Evolutionary conservation across 2,797 vertebrate species (phyloP), one percentile per base, ranked within the genome.

Genomic region (Gymnopithys bicolor): DNA sequence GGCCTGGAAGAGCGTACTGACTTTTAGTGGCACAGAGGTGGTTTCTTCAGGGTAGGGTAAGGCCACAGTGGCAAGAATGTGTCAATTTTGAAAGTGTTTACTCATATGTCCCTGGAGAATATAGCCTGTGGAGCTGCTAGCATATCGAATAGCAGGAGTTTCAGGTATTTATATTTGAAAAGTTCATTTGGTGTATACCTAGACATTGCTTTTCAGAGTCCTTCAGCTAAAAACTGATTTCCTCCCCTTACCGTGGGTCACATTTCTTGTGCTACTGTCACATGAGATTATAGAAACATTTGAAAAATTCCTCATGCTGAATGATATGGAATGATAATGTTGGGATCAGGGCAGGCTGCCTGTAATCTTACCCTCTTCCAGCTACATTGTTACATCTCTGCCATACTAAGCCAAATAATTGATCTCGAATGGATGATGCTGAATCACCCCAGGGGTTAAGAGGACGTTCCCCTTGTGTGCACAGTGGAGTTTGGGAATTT

Each of bases 331-430:
- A n/a, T 62, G 85, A 9, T 33, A 35, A 39, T 2, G 30, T 27
- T 73, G 66, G 78, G 67, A 76, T 93, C 8, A 28, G 51, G 56
- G 62, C 32, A 51, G 83, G 56, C 84, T 81, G 67, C 8, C 24
- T 89, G 91, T 90, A 96, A 94, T 46, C 11, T 59, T 94, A 93
- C 59, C 28, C 83, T 52, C 43, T 75, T 59, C 89, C 94, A 88
- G 87, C 66, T 90, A 90, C 92, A 43, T 78, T 88, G 89, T 81
- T 81, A 48, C 76, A 74, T 88, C 83, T 79, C 63, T 41, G 74
- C 52, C 19, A 9, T 45, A 8, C 63, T 55, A 9, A 77, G n/a
- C 19, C 74, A 68, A 49, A 74, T 73, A 60, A 23, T 67, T 0
- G 0, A 51, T 81, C 77, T 90, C 27, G 80, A 91, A 46, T 39